Conservation (phyloP, 2,113 vertebrate genomes). For the Melanocharis versteri region DNA sequence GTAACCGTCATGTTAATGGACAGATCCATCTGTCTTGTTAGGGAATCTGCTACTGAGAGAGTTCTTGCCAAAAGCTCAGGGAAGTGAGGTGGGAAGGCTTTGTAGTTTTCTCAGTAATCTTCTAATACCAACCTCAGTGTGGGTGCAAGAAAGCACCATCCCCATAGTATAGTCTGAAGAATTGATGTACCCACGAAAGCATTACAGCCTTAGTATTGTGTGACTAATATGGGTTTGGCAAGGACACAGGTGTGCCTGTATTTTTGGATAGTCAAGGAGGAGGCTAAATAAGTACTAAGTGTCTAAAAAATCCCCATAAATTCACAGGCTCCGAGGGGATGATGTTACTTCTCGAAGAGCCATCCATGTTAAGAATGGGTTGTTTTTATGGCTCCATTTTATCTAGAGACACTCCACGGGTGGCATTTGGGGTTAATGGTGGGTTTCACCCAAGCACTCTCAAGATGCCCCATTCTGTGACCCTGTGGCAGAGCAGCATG, state of each 20-base stretch:
- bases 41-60: neutral
- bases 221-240: neutral
- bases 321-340: neutral
- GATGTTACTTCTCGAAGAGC: neutral
- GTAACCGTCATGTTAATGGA: neutral
- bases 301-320: neutral
- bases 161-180: neutral
- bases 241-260: neutral
- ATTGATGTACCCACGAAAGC: neutral
- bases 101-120: neutral
- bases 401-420: rapidly evolving
- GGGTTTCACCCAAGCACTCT: neutral
- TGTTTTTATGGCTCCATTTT: neutral
- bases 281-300: neutral
- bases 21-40: neutral
- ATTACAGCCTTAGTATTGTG: neutral
- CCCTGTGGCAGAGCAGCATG: neutral
- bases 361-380: neutral
- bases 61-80: neutral
- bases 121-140: neutral
- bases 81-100: neutral
- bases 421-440: neutral
- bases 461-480: neutral
- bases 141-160: neutral
- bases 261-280: neutral